These are phyloP conservation scores for Coilia nasus DNA, from an alignment of 2,797 vertebrate genomes.

Conservation along the genomic window DNA sequence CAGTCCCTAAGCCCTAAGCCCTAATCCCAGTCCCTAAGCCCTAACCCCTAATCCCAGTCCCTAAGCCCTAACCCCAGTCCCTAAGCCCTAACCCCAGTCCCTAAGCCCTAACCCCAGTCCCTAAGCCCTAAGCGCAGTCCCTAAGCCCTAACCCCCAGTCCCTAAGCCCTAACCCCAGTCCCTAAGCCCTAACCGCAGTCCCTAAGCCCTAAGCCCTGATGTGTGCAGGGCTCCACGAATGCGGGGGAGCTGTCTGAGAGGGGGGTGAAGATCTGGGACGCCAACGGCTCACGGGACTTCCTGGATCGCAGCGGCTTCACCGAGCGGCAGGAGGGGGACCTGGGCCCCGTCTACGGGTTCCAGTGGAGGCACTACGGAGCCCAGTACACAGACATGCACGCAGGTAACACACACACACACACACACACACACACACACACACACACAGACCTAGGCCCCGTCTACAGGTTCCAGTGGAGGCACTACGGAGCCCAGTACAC, in stretches of 20 bases:
- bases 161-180: too few species aligned
- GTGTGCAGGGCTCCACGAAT: constrained; percentile 90
- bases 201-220: not conserved
- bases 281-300: constrained; percentile 90
- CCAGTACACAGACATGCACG: constrained; percentile 89
- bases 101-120: too few species aligned
- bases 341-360: constrained; percentile 96
- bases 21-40: too few species aligned
- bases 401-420: constrained; percentile 72
- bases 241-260: constrained; percentile 92
- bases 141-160: too few species aligned
- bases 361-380: constrained; percentile 98
- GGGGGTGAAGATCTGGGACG: constrained; percentile 97
- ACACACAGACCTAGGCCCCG: constrained; percentile 73
- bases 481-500: constrained; percentile 96
- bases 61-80: too few species aligned
- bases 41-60: too few species aligned
- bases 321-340: constrained; percentile 88
- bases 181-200: not conserved
- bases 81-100: too few species aligned
- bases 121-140: too few species aligned
- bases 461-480: constrained; percentile 98
- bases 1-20: too few species aligned
- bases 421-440: too few species aligned
- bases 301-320: constrained; percentile 90